These are phyloP conservation scores for Rotaria sp. DNA, from an alignment of 2,888 invertebrate genomes.

Conservation along the genomic window DNA sequence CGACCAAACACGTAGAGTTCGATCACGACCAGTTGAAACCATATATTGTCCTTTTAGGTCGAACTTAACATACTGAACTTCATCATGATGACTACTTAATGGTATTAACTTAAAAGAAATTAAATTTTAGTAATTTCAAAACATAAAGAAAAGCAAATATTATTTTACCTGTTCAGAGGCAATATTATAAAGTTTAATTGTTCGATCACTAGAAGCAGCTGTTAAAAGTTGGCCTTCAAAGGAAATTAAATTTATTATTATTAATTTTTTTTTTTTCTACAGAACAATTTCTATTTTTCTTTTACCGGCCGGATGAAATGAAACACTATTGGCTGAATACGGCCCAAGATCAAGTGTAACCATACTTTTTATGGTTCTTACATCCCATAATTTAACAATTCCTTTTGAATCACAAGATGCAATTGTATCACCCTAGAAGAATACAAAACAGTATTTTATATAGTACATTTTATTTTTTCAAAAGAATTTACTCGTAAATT, in stretches of 20 bases:
- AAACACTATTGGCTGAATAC: conserved; percentile 52
- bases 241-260: background rate
- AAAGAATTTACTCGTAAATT: conserved; percentile 48
- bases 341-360: conserved; percentile 50
- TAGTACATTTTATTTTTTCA: background rate
- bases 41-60: conserved; percentile 42
- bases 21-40: conserved; percentile 35
- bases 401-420: conserved; percentile 56
- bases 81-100: conserved; percentile 54
- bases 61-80: conserved; percentile 53
- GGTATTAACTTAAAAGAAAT: conserved; percentile 46
- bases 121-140: background rate
- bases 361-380: conserved; percentile 48
- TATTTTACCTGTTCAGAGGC: background rate
- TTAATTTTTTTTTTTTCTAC: too few relatives aligned
- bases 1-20: conserved; percentile 38
- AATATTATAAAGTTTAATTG: conserved; percentile 3
- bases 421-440: conserved; percentile 51
- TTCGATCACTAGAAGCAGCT: background rate
- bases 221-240: background rate
- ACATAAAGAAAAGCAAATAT: background rate
- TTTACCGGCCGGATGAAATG: conserved; percentile 52
- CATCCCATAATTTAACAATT: conserved; percentile 54
- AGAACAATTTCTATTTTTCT: background rate
- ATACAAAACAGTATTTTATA: background rate